Evolutionary conservation across 2,797 vertebrate species (phyloP).

Genomic region (Brotula barbata): DNA sequence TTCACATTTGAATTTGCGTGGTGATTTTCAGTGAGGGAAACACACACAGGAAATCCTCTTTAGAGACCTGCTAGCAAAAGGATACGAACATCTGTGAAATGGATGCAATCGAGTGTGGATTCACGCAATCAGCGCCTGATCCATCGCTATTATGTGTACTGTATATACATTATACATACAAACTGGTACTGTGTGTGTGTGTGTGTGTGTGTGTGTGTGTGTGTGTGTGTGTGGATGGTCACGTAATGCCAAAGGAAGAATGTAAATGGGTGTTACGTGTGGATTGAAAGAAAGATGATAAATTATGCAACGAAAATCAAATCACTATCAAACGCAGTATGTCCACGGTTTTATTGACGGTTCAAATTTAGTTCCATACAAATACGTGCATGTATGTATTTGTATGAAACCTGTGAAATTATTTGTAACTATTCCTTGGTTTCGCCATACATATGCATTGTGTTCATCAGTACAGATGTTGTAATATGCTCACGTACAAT

Average conservation of each 20-base stretch:
- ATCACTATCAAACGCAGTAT: conserved; percentile 6
- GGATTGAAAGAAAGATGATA: not conserved
- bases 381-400: no score
- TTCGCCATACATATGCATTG: no score
- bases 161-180: not conserved
- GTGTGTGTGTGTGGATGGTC: not conserved
- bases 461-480: conserved; percentile 40
- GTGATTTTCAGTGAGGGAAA: no score
- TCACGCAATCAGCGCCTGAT: conserved; percentile 12
- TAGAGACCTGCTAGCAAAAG: not conserved
- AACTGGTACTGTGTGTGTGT: not conserved
- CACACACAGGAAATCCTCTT: not conserved
- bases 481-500: conserved; percentile 36
- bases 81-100: not conserved
- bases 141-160: conserved; percentile 5
- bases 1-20: not conserved
- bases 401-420: no score
- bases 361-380: conserved; percentile 5
- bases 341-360: conserved; percentile 1
- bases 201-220: not conserved
- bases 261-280: conserved; percentile 32
- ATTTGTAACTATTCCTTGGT: no score
- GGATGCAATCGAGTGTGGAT: not conserved
- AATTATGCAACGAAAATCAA: conserved; percentile 15
- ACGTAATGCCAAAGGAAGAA: conserved; percentile 13